A percentile compares a stretch with the other conserved stretches of the same genome.
These are phyloP conservation scores for human DNA, from an alignment of 2,113 vertebrate genomes.

Conservation along the genomic window GRCh38 chr20:56885501-56886000, in stretches of 20 bases:
- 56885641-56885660: background rate
- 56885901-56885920: no score
- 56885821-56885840: background rate
- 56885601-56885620: background rate
- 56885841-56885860: accelerated
- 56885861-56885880: background rate
- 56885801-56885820: background rate
- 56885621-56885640: no score
- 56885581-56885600: background rate
- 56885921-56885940: background rate
- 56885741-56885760: background rate
- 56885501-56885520: no score
- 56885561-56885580: no score
- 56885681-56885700: background rate
- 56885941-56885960: no score
- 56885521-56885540: no score
- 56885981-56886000: no score
- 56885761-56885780: no score
- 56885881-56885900: no score
- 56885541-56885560: no score
- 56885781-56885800: accelerated
- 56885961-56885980: accelerated
- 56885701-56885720: accelerated
- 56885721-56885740: background rate
- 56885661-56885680: background rate